Conservation (phyloP, 2,797 vertebrate genomes). For the Carapus acus region DNA sequence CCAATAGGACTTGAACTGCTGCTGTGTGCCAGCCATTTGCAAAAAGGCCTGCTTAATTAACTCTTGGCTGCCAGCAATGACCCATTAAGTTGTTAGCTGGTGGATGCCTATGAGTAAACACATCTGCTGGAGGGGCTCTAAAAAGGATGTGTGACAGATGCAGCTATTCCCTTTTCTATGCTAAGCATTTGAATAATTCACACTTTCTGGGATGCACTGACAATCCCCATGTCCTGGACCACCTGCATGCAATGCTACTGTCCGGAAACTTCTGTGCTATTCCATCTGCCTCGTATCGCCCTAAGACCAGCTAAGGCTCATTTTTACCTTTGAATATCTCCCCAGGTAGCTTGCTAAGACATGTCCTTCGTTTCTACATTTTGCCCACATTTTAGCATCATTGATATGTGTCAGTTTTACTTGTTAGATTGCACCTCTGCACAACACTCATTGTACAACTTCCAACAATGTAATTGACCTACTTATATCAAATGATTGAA, state of each 20-base stretch:
- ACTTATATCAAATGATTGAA: conserved; percentile 1
- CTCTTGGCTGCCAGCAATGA: conserved; percentile 80
- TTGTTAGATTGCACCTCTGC: no score
- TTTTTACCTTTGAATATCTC: conserved; percentile 29
- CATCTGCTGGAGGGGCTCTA: conserved; percentile 83
- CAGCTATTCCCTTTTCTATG: conserved; percentile 75
- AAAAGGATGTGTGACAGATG: conserved; percentile 89
- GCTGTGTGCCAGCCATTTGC: conserved; percentile 66
- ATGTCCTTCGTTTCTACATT: neutral
- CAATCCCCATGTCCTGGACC: conserved; percentile 57
- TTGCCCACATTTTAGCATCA: neutral
- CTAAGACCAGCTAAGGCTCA: conserved; percentile 25
- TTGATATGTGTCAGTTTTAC: no score
- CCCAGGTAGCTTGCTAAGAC: conserved; percentile 38
- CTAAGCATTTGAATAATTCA: conserved; percentile 86
- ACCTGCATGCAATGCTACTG: conserved; percentile 53
- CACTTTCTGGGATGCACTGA: conserved; percentile 40
- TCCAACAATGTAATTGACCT: no score
- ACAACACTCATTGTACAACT: no score
- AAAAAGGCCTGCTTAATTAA: conserved; percentile 83
- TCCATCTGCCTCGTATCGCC: conserved; percentile 62
- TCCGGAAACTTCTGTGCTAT: conserved; percentile 47
- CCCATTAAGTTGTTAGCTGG: conserved; percentile 89
- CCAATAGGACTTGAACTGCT: conserved; percentile 43
- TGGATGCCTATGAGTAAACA: conserved; percentile 78